Evolutionary conservation across 2,888 invertebrate species (phyloP), one percentile per base, ranked within the genome.

Genomic region (Agriotes lineatus): DNA sequence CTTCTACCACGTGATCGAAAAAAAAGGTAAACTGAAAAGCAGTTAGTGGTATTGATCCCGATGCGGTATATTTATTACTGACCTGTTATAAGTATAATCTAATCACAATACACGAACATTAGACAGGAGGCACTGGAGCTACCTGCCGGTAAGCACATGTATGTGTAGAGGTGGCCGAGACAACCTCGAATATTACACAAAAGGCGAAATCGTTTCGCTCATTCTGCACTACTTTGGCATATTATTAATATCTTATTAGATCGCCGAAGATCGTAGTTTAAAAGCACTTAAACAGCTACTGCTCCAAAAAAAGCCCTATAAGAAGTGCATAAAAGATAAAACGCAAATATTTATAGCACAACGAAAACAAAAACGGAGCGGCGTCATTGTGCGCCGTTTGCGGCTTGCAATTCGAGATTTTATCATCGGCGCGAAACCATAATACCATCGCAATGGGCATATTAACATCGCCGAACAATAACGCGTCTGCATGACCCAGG

Each of bases 401-500:
- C 48, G 20, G 20, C 20, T 45, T 45, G 45, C 20, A 48, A 22
- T 48, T 48, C 12, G 12, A 48, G 48, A 48, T 48, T 48, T 48
- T 48, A 48, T 48, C 48, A 12, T 48, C 48, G 22, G 22, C 48
- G 48, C 48, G 48, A 20, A 22, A 48, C 20, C 20, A 20, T 22
- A 48, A 22, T 22, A 25, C 48, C 48, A 48, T 22, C 20, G 48
- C 48, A 48, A 48, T 48, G 48, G 48, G 48, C 48, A 48, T 48
- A 48, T 48, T 48, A 48, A 48, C 48, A 48, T 19, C 48, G 22
- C 20, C n/a, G 45, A 45, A 48, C 48, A 48, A 48, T 48, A 48
- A 48, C 19, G 48, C 22, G 48, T n/a, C 14, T 12, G 48, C 22
- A 48, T 20, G 48, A 48, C 48, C 48, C 12, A 12, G 12, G 48